These are phyloP conservation scores for Trematocara variabile DNA, from an alignment of 2,113 vertebrate genomes.

Conservation along the genomic window DNA sequence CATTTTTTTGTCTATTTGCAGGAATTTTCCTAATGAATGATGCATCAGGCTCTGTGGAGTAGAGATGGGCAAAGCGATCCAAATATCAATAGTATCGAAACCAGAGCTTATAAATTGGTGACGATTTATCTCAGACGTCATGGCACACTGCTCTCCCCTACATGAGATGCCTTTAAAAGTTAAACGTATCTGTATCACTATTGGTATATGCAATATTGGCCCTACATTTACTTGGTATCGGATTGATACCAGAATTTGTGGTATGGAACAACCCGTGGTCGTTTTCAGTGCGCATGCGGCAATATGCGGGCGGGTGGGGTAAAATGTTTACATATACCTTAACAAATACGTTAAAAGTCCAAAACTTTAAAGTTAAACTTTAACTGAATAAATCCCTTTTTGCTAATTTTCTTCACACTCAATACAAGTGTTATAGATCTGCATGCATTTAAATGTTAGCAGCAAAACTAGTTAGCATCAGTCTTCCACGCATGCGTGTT, in stretches of 20 bases:
- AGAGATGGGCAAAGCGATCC: not conserved
- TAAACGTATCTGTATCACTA: not conserved
- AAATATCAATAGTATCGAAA: not conserved
- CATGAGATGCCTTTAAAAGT: not conserved
- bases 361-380: conserved; percentile 13
- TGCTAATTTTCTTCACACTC: not conserved
- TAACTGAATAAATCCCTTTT: not conserved
- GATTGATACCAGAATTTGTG: not conserved
- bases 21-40: not conserved
- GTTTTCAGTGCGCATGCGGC: not conserved
- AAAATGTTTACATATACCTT: not conserved
- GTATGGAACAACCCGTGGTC: not conserved
- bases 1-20: not conserved
- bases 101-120: not conserved
- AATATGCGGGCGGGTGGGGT: not conserved
- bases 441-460: not conserved
- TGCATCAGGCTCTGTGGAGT: not conserved
- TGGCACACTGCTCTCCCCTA: not conserved
- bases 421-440: not conserved
- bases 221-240: not conserved
- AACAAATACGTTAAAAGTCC: not conserved
- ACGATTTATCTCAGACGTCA: not conserved
- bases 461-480: not conserved
- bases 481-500: not conserved
- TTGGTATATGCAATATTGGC: not conserved